These are phyloP conservation scores for Myotis brandtii DNA, from an alignment of 2,113 vertebrate genomes.

Conservation along the genomic window DNA sequence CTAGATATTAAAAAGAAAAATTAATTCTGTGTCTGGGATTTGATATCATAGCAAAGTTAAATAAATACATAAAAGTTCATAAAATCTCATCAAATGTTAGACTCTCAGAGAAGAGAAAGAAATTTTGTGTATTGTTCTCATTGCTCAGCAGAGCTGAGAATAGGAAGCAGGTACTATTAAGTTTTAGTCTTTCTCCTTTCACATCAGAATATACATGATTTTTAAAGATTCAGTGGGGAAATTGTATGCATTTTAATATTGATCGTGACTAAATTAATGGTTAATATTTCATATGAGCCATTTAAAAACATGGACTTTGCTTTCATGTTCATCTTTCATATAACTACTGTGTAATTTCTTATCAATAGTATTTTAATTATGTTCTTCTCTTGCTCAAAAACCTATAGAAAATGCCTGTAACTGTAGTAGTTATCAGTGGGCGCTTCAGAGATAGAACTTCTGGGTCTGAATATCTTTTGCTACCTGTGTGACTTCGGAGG, in stretches of 20 bases:
- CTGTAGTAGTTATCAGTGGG: not conserved
- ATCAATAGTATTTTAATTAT: not conserved
- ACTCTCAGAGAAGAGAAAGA: not conserved
- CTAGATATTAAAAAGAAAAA: not conserved
- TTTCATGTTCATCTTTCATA: constrained; percentile 28
- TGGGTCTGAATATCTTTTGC: not conserved
- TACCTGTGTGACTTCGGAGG: constrained; percentile 8
- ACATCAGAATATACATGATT: not conserved
- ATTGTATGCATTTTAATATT: not conserved
- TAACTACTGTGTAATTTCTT: not conserved
- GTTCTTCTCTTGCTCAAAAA: constrained; percentile 28
- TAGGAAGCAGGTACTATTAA: constrained; percentile 19
- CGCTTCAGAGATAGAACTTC: not conserved
- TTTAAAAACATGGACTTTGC: constrained; percentile 12
- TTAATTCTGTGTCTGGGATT: not conserved
- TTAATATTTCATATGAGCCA: not conserved
- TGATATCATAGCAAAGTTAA: constrained; percentile 48
- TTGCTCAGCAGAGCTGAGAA: not conserved
- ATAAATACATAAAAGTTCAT: not conserved
- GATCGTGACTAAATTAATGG: not conserved
- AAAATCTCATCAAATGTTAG: not conserved
- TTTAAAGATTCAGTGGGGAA: not conserved
- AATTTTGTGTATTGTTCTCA: not conserved
- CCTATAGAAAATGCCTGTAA: not conserved
- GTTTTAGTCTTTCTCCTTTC: constrained; percentile 18